Evolutionary conservation across 2,797 vertebrate genomes (phyloP).

Genomic region (Scomberomorus guttatus): DNA sequence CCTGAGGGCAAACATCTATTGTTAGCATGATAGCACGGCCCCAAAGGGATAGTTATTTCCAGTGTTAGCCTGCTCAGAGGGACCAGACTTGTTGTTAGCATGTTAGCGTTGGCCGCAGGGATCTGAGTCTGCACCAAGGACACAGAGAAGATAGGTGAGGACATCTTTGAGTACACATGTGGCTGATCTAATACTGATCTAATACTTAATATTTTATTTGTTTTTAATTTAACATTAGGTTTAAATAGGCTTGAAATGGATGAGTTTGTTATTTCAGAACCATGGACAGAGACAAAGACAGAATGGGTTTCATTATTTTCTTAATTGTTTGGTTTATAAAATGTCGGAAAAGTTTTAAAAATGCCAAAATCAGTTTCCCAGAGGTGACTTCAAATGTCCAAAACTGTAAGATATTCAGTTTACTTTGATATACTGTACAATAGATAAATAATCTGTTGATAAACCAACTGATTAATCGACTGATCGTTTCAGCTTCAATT

Average conservation of each 20-base stretch:
- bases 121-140: slow-evolving; percentile 32
- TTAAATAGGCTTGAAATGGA: background rate
- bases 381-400: too few species aligned
- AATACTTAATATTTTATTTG: background rate
- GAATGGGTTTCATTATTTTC: too few species aligned
- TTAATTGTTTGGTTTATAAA: too few species aligned
- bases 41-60: slow-evolving; percentile 54
- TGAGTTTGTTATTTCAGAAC: too few species aligned
- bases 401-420: too few species aligned
- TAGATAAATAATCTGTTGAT: too few species aligned
- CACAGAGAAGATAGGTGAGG: slow-evolving; percentile 6
- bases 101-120: slow-evolving; percentile 40
- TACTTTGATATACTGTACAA: too few species aligned
- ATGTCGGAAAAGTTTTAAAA: too few species aligned
- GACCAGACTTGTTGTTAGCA: slow-evolving; percentile 47
- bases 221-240: background rate
- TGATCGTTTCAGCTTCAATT: too few species aligned
- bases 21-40: slow-evolving; percentile 67
- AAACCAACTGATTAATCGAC: too few species aligned
- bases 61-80: slow-evolving; percentile 37
- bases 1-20: slow-evolving; percentile 58
- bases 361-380: too few species aligned
- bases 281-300: background rate
- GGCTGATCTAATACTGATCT: background rate
- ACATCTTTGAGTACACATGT: slow-evolving; percentile 3